Evolutionary conservation across 2,888 invertebrate genomes (phyloP), one percentile per base, ranked within the genome.

Genomic region (Hedya salicella): DNA sequence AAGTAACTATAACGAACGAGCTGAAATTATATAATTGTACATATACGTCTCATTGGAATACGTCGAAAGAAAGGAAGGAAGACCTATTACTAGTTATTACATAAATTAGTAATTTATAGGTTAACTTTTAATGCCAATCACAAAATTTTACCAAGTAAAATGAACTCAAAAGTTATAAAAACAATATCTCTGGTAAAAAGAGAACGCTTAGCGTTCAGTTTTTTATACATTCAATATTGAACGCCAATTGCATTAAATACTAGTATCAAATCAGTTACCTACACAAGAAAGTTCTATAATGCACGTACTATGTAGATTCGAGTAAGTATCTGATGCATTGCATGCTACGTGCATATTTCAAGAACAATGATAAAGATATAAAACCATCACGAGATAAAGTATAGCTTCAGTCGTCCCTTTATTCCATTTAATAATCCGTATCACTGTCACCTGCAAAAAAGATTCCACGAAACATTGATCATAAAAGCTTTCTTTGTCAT

Each of bases 331-430:
- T 72, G 80, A 82, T 79, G 80, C 78, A 78, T 79, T 81, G 78
- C 77, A 56, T 62, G 68, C 75, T 75, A 71, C 71, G 78, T 77
- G 78, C 77, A 79, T 79, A 78, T 82, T 77, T 75, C 78, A 73
- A 80, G 84, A 85, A 86, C 83, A 86, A 87, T 84, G 76, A 80
- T 60, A 70, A 73, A 70, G 66, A 61, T 66, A 66, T 66, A 66
- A 61, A 66, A 61, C 66, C 53, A 54, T 66, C 60, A 54, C 48
- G 48, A 53, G 54, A 61, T 66, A 61, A 66, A 50, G 44, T 60
- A 66, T 66, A 66, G 61, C 54, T 54, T 25, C 40, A 25, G 39
- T 17, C 14, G 40, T 19, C n/a, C 52, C 64, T 46, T 59, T 40
- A 56, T 49, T 44, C 19, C 42, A 42, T 64, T 32, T 56, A 59